Conservation (phyloP, 2,797 vertebrate genomes). For the Urocyon cinereoargenteus region DNA sequence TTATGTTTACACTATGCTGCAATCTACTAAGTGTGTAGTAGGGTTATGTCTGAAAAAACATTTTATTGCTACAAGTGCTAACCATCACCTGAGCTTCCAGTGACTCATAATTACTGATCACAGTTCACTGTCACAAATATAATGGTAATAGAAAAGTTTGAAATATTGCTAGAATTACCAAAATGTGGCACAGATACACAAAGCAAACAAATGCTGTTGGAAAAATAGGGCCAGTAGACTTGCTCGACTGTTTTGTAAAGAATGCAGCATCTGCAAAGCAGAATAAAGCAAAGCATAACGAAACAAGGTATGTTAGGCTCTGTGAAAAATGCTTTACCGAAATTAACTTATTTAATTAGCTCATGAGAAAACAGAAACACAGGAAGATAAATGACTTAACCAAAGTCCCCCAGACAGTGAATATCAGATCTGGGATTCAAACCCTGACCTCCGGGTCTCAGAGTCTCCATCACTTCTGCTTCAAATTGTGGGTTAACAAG, state of each 20-base stretch:
- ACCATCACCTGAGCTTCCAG: neutral
- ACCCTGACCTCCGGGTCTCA: neutral
- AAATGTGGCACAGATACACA: neutral
- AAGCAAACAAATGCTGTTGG: neutral
- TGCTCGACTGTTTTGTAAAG: neutral
- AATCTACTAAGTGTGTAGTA: neutral
- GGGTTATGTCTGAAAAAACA: neutral
- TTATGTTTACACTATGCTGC: neutral
- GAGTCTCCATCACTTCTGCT: neutral
- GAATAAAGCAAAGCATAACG: neutral
- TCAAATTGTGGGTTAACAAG: neutral
- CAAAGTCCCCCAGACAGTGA: neutral
- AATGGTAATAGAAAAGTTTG: neutral
- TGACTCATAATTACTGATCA: neutral
- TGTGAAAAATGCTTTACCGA: neutral
- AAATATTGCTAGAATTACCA: neutral
- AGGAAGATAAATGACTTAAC: neutral
- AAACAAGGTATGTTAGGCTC: neutral
- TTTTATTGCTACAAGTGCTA: neutral
- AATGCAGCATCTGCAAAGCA: neutral
- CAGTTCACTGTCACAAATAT: neutral
- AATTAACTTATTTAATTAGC: neutral
- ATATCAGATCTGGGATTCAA: neutral
- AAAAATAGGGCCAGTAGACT: neutral
- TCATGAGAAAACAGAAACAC: neutral